Base-by-base conservation (phyloP, 2,888 invertebrate species). In the Sinotaia quadrata region DNA sequence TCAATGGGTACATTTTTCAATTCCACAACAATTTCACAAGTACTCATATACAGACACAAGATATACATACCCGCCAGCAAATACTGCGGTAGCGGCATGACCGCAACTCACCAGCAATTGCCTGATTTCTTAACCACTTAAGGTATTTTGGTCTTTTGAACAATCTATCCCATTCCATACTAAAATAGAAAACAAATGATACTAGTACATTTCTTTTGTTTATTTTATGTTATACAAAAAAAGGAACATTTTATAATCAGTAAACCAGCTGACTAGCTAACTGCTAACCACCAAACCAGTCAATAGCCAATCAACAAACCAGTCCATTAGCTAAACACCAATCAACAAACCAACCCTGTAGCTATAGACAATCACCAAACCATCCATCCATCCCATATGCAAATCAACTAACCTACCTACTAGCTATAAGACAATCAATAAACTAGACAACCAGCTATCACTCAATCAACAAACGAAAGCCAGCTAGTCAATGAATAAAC, bases 11-110 rank as follows among this genome's bases (percentile, higher is more conserved):
- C n/a, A n/a, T n/a, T n/a, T n/a, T n/a, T n/a, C n/a, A n/a, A n/a
- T n/a, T n/a, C n/a, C n/a, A n/a, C n/a, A n/a, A n/a, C n/a, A n/a
- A n/a, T n/a, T n/a, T n/a, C n/a, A n/a, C n/a, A n/a, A n/a, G n/a
- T n/a, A n/a, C n/a, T 4, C 44, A 57, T 34, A 31, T 21, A 57
- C 12, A 57, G 7, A 41, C 15, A 4, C 10, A 2, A 31, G 31
- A 24, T 29, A 36, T n/a, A 57, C 75, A 36, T 68, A 87, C 88
- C 84, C 86, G 84, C 88, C 88, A 88, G 59, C 84, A 81, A 5
- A 88, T 80, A 75, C 87, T 87, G 4, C 88, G 74, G 75, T 87
- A 88, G 37, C 88, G 74, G 66, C 85, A 84, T 66, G 87, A 87
- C 10, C 87, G 75, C 34, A 88, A 77, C 33, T 84, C 78, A 0